These are phyloP conservation scores for Phymorhynchus buccinoides DNA, from an alignment of 1,140 invertebrate genomes.

Conservation along the genomic window DNA sequence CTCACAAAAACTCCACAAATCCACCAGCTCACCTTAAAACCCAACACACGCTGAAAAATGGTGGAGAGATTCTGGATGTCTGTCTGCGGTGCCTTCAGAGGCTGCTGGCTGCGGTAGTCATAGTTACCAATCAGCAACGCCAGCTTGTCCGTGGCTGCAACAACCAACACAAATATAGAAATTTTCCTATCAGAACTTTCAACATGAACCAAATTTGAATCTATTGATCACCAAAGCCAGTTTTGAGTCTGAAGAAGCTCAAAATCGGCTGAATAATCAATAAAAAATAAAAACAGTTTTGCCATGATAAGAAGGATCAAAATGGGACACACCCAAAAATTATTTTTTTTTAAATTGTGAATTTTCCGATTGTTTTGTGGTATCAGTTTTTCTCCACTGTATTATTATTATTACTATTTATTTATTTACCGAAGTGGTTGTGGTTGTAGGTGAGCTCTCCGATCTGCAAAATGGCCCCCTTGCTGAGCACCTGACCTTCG, in stretches of 20 bases:
- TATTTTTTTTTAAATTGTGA: background rate
- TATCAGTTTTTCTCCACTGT: background rate
- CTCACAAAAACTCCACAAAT: background rate
- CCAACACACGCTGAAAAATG: constrained; percentile 61
- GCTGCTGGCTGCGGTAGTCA: constrained; percentile 69
- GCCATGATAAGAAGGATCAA: no score
- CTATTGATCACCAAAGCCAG: no score
- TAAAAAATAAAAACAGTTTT: no score
- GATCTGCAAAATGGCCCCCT: constrained; percentile 35
- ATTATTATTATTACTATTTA: background rate
- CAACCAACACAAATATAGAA: no score
- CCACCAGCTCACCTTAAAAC: constrained; percentile 67
- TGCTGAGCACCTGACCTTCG: constrained; percentile 24
- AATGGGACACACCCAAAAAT: no score
- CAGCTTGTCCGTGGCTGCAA: constrained; percentile 74
- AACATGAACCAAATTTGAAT: no score
- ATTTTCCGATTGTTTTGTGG: no score
- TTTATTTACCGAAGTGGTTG: constrained; percentile 26
- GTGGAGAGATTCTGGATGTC: constrained; percentile 66
- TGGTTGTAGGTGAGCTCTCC: constrained; percentile 5
- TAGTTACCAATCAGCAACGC: constrained; percentile 74
- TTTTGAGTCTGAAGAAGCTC: no score
- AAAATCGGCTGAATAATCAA: no score
- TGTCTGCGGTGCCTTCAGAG: constrained; percentile 70
- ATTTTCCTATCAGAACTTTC: no score